Evolutionary conservation across 2,797 vertebrate genomes (phyloP).

Genomic region (Enteromius radiatus): DNA sequence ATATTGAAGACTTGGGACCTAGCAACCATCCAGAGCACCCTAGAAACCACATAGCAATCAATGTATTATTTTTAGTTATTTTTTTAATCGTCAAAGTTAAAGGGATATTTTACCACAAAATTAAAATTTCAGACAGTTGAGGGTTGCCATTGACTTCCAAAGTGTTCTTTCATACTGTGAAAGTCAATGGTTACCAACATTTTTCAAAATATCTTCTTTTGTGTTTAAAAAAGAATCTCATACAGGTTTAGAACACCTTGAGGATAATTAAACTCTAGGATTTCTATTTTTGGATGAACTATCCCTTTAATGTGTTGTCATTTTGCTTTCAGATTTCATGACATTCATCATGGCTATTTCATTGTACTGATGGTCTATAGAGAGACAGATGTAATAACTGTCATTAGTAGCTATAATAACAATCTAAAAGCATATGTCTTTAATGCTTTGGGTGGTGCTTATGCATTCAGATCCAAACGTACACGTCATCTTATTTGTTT

Average conservation of each 20-base stretch:
- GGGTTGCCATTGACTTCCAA: neutral
- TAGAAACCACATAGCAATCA: neutral
- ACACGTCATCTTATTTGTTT: neutral
- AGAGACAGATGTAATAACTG: no score
- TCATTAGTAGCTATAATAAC: no score
- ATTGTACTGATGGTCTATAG: no score
- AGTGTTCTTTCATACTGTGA: neutral
- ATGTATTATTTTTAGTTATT: neutral
- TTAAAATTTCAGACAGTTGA: neutral
- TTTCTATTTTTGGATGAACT: neutral
- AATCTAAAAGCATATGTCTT: neutral
- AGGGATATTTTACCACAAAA: neutral
- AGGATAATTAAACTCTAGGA: neutral
- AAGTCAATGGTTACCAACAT: neutral
- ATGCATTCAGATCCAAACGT: neutral
- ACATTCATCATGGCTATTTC: no score
- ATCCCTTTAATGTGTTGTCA: no score
- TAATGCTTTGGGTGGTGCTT: neutral
- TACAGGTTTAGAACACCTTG: neutral
- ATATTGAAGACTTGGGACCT: neutral
- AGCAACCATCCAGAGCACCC: neutral
- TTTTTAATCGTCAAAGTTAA: neutral
- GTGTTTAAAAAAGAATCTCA: neutral
- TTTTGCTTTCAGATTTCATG: no score
- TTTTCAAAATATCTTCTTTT: neutral